A percentile compares a stretch with the other conserved stretches of the same genome.
Evolutionary conservation across 2,888 invertebrate species (phyloP).

Genomic region (Scaptomyza reducta): DNA sequence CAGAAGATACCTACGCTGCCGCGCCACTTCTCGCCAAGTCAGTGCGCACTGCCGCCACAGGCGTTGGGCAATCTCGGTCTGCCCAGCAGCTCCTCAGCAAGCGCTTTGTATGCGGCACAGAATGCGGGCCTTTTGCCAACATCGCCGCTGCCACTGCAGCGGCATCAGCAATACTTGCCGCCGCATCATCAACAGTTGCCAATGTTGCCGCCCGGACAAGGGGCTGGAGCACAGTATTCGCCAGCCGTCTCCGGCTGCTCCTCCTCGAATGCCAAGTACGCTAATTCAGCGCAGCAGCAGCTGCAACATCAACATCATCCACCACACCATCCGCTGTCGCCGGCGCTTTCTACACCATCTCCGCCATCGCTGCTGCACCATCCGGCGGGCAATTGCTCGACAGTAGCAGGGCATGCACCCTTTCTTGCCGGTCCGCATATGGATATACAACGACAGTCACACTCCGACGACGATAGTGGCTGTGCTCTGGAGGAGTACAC

Average conservation of each 20-base stretch:
- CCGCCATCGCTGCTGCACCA: constrained; percentile 83
- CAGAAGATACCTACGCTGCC: constrained; percentile 83
- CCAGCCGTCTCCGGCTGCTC: constrained; percentile 76
- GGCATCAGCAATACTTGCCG: constrained; percentile 79
- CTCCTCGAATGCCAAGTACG: constrained; percentile 75
- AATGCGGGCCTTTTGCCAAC: constrained; percentile 79
- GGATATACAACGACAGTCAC: constrained; percentile 93
- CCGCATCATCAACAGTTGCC: constrained; percentile 76
- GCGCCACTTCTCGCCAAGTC: constrained; percentile 81
- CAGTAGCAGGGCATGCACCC: constrained; percentile 79
- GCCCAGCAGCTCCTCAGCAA: constrained; percentile 82
- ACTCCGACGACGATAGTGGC: constrained; percentile 99
- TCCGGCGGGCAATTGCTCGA: constrained; percentile 46
- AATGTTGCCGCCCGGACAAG: constrained; percentile 57
- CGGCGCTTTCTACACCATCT: constrained; percentile 83
- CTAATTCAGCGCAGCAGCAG: constrained; percentile 65
- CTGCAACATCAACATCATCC: constrained; percentile 34
- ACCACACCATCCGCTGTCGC: constrained; percentile 78
- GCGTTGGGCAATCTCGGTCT: constrained; percentile 55
- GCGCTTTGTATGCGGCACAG: constrained; percentile 78
- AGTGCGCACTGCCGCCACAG: constrained; percentile 43
- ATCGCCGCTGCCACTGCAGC: constrained; percentile 82
- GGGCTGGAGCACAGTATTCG: constrained; percentile 68
- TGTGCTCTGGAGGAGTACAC: constrained; percentile 99
- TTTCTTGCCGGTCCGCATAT: constrained; percentile 84